Percentiles rank a stretch among this genome's conserved stretches.
Evolutionary conservation across 2,113 vertebrate genomes (phyloP).

Genomic region (Vireo altiloquus): DNA sequence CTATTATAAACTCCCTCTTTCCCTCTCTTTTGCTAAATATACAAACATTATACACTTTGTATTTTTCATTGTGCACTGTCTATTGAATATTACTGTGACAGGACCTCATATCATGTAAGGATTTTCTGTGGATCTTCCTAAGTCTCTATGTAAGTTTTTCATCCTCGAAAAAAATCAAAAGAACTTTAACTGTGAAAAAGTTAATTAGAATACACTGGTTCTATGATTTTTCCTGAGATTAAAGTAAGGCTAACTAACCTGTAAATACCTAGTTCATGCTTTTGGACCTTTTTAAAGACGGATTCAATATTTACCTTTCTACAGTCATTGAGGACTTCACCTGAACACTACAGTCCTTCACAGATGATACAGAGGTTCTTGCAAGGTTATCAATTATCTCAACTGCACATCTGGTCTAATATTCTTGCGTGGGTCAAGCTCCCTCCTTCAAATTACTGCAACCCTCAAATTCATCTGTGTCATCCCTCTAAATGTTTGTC

Average conservation of each 20-base stretch:
- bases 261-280: not conserved
- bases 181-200: not conserved
- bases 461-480: not conserved
- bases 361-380: not conserved
- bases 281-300: not conserved
- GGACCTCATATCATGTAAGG: not conserved
- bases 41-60: not conserved
- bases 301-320: not conserved
- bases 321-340: not conserved
- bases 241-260: not conserved
- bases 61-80: not conserved
- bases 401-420: not conserved
- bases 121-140: not conserved
- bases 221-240: not conserved
- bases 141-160: not conserved
- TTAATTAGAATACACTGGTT: not conserved
- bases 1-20: accelerated
- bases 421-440: not conserved
- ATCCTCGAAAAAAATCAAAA: not conserved
- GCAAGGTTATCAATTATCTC: not conserved
- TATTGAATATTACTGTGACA: not conserved
- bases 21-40: not conserved
- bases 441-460: not conserved
- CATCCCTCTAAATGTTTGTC: not conserved
- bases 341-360: not conserved